These are phyloP conservation scores for Synanthedon formicaeformis DNA, from an alignment of 2,888 invertebrate species.

Conservation along the genomic window DNA sequence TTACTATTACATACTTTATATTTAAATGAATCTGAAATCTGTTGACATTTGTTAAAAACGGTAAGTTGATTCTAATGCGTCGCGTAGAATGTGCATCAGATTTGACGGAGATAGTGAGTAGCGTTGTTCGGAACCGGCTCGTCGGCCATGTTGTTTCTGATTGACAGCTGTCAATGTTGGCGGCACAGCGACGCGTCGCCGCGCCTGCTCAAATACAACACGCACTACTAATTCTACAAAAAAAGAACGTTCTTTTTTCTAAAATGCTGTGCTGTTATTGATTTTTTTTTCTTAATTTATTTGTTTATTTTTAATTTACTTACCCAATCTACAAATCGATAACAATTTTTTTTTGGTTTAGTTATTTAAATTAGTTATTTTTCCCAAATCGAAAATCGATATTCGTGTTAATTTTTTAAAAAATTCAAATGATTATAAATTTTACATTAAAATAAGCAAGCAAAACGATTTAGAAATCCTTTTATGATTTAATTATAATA, in stretches of 20 bases:
- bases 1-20: too few species aligned
- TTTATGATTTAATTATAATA: too few species aligned
- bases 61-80: slow-evolving; percentile 1
- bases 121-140: slow-evolving; percentile 47
- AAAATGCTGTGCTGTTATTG: slow-evolving; percentile 2
- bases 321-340: too few species aligned
- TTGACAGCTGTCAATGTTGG: slow-evolving; percentile 70
- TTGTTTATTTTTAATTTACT: too few species aligned
- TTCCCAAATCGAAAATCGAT: too few species aligned
- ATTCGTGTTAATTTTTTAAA: too few species aligned
- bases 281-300: slow-evolving; percentile 3
- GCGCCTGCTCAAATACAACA: slow-evolving; percentile 46
- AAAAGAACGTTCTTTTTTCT: slow-evolving; percentile 10
- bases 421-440: too few species aligned
- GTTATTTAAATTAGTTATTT: too few species aligned
- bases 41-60: not conserved
- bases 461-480: too few species aligned
- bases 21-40: too few species aligned
- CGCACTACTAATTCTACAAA: slow-evolving; percentile 46
- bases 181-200: slow-evolving; percentile 64
- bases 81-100: slow-evolving; percentile 20
- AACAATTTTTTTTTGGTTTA: too few species aligned
- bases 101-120: slow-evolving; percentile 36
- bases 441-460: too few species aligned
- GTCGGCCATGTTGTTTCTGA: slow-evolving; percentile 65